Evolutionary conservation across 1,140 invertebrate genomes (phyloP), one percentile per base, ranked within the genome.

Genomic region (Drosophila kikkawai): DNA sequence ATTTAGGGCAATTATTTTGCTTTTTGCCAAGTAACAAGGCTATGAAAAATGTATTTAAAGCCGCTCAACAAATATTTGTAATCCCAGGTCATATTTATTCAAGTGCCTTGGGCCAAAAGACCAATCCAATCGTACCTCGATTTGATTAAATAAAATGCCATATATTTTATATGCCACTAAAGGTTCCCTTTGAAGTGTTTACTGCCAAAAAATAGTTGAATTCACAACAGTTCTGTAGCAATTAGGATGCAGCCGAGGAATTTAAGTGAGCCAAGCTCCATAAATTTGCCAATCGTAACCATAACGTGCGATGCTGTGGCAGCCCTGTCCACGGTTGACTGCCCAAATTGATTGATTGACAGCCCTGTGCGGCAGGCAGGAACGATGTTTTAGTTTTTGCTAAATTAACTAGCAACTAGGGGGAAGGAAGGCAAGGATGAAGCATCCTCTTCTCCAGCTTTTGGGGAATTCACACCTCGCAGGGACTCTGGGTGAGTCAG

Each of bases 301-400:
- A 32, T 48, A 36, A 36, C 53, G 36, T 29, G 63, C 15, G 37
- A 19, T 36, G 32, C 8, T 32, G 74, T 22, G 47, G 71, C 51
- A 75, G 12, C 26, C 50, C 42, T 80, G 66, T 48, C 47, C 66
- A 60, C 58, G 58, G 69, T 19, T 65, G 48, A 45, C 36, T 56
- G 66, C 26, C 39, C 47, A 88, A 88, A 76, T 77, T 80, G 80
- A 78, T 83, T 86, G 78, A 87, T 83, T 83, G 70, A 48, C 79
- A 68, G 73, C 61, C 60, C 71, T 67, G 79, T 66, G 41, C 36
- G 22, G 19, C 51, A 71, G 39, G 34, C 19, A 58, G 41, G 36
- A 56, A 36, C 44, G 67, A 32, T 47, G 69, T 42, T 73, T 74
- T 74, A 74, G 70, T 74, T 74, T 71, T 74, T 69, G 48, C 48